Conservation (phyloP, 2,797 vertebrate genomes). For the Lateolabrax maculatus region DNA sequence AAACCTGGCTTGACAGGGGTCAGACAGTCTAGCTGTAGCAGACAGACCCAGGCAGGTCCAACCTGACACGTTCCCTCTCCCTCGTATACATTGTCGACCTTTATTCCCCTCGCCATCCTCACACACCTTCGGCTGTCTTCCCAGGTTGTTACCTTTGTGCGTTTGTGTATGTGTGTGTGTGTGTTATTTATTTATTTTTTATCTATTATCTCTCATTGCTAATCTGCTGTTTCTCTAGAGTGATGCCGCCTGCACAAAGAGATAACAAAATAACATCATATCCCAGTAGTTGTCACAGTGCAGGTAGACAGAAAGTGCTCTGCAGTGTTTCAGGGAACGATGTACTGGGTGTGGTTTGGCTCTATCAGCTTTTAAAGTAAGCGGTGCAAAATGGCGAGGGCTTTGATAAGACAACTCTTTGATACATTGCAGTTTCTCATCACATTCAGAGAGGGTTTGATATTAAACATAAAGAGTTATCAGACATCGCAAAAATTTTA, state of each 20-base stretch:
- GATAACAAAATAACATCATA: constrained; percentile 45
- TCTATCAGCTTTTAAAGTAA: constrained; percentile 34
- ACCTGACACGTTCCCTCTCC: constrained; percentile 52
- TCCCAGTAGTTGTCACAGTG: constrained; percentile 3
- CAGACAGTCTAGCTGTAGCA: constrained; percentile 66
- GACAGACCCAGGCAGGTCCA: constrained; percentile 61
- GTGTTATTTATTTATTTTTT: not conserved
- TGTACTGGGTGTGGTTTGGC: constrained; percentile 28
- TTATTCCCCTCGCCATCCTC: constrained; percentile 55
- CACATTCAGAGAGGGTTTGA: constrained; percentile 43
- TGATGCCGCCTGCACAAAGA: constrained; percentile 25
- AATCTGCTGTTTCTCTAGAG: constrained; percentile 43
- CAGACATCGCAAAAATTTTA: constrained; percentile 32
- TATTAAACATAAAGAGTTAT: constrained; percentile 53
- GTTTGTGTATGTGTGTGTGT: not conserved
- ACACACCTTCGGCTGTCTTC: constrained; percentile 53
- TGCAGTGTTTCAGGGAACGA: constrained; percentile 25
- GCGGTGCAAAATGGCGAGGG: constrained; percentile 34
- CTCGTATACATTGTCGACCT: constrained; percentile 58
- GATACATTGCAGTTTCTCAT: constrained; percentile 50
- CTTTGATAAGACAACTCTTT: constrained; percentile 63
- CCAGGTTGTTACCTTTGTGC: constrained; percentile 35
- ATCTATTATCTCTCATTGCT: constrained; percentile 45
- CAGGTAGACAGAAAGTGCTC: constrained; percentile 11
- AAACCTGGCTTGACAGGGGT: constrained; percentile 77